These are phyloP conservation scores for Thermophis baileyi DNA, from an alignment of 2,113 vertebrate genomes.

Conservation along the genomic window DNA sequence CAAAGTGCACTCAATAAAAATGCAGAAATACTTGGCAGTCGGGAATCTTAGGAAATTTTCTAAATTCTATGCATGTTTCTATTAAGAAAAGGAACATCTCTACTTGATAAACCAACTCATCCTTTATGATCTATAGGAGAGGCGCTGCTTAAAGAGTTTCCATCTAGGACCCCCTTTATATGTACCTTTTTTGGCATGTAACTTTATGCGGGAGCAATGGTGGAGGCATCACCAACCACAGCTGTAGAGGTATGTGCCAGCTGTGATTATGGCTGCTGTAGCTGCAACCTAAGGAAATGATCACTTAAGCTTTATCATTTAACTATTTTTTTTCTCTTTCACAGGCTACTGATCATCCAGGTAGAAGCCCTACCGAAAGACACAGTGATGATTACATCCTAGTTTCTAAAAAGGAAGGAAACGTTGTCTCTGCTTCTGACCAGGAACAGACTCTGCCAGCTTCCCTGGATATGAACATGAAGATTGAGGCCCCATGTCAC, in stretches of 20 bases:
- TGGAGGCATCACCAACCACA: background rate
- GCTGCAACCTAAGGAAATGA: accelerated
- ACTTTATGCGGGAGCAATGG: conserved; percentile 3
- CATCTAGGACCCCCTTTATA: conserved; percentile 12
- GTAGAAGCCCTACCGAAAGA: conserved; percentile 64
- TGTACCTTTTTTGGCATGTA: conserved; percentile 10
- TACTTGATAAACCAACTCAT: conserved; percentile 13
- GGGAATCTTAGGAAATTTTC: background rate
- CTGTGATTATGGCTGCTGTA: background rate
- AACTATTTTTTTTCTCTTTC: background rate
- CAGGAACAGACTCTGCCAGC: conserved; percentile 49
- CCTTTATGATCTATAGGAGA: conserved; percentile 29
- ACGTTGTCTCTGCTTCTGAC: conserved; percentile 11
- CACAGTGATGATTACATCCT: conserved; percentile 90
- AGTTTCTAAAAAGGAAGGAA: conserved; percentile 79
- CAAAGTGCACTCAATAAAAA: background rate
- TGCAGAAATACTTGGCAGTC: background rate
- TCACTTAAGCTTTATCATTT: background rate
- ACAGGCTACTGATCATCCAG: conserved; percentile 61
- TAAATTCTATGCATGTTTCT: background rate
- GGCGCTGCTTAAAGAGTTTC: conserved; percentile 15
- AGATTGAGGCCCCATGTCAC: conserved; percentile 62
- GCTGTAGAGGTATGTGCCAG: conserved; percentile 16
- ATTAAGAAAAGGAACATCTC: background rate
- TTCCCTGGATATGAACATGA: conserved; percentile 58